Evolutionary conservation across 2,888 invertebrate genomes (phyloP).

Genomic region (Eupithecia abbreviata): DNA sequence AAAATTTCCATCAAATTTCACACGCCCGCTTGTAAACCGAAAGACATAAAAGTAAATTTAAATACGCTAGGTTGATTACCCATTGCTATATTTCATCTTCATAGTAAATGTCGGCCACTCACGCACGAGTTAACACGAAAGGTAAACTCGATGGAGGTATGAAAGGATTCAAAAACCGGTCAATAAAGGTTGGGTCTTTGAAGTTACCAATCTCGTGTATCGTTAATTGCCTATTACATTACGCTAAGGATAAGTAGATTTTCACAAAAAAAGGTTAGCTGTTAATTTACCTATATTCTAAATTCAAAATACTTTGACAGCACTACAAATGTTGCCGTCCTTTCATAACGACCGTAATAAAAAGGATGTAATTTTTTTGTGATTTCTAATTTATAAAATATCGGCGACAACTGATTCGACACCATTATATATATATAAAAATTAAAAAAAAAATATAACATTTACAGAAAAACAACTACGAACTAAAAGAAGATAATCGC

Average conservation of each 20-base stretch:
- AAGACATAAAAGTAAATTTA: constrained; percentile 20
- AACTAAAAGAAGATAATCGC: neutral
- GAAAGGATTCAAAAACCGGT: constrained; percentile 22
- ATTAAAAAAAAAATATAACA: neutral
- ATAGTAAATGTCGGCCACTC: constrained; percentile 31
- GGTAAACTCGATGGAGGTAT: constrained; percentile 8
- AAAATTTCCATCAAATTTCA: constrained; percentile 4
- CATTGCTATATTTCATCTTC: constrained; percentile 28
- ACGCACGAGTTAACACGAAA: constrained; percentile 25
- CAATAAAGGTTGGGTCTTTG: constrained; percentile 25
- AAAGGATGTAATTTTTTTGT: too few relatives aligned
- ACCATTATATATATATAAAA: too few relatives aligned
- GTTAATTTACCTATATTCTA: neutral
- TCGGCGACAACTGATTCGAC: too few relatives aligned
- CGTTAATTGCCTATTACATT: neutral
- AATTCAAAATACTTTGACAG: neutral
- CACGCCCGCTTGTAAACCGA: neutral
- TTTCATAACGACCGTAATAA: too few relatives aligned
- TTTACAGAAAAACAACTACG: neutral
- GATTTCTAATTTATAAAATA: too few relatives aligned
- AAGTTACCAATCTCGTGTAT: constrained; percentile 9
- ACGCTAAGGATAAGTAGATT: neutral
- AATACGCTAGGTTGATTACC: constrained; percentile 12
- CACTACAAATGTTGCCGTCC: too few relatives aligned
- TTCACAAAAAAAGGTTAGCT: neutral